These are phyloP conservation scores for Popillia japonica DNA, from an alignment of 1,140 invertebrate genomes.

Conservation along the genomic window DNA sequence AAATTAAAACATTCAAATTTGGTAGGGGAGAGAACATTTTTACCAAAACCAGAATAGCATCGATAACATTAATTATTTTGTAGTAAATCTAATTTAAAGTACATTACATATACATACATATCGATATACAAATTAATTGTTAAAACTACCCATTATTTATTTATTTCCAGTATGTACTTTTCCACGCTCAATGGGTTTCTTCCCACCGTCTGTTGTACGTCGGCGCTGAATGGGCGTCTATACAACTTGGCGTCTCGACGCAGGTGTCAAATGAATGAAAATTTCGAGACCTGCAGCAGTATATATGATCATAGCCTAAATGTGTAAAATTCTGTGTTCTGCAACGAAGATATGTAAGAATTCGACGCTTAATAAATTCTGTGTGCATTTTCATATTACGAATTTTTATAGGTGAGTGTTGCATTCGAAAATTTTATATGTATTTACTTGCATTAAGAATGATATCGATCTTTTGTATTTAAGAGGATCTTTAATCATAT, in stretches of 20 bases:
- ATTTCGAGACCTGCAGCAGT: background rate
- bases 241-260: background rate
- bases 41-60: too few relatives aligned
- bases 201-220: background rate
- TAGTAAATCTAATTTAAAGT: too few relatives aligned
- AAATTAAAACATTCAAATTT: too few relatives aligned
- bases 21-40: too few relatives aligned
- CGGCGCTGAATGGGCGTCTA: constrained; percentile 15
- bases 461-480: constrained; percentile 8
- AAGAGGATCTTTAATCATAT: background rate
- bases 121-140: too few relatives aligned
- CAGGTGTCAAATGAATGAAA: constrained; percentile 14
- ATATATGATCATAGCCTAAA: background rate
- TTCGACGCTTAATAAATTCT: constrained; percentile 4
- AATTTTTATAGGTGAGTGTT: constrained; percentile 37
- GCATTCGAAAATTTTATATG: background rate
- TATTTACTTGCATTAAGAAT: background rate
- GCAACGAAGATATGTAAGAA: constrained; percentile 17
- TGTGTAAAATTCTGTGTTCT: constrained; percentile 26
- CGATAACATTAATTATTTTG: too few relatives aligned
- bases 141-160: background rate
- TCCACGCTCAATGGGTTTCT: background rate
- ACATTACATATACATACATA: too few relatives aligned
- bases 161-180: background rate
- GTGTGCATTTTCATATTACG: constrained; percentile 30